These are phyloP conservation scores for Anthoptus insignis DNA, from an alignment of 2,888 invertebrate genomes.

Conservation along the genomic window DNA sequence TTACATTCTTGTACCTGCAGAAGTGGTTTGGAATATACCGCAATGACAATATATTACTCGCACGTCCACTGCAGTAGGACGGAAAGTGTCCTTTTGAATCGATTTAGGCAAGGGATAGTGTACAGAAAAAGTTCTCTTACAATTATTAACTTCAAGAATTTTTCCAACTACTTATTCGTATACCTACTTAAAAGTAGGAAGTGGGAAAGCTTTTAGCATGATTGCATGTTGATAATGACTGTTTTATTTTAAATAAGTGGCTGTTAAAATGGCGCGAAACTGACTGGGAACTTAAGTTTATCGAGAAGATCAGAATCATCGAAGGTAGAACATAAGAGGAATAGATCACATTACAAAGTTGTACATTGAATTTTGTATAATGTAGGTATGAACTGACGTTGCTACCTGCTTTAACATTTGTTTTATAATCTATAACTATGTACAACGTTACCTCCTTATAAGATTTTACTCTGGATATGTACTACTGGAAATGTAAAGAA, in stretches of 20 bases:
- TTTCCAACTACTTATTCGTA: conserved; percentile 76
- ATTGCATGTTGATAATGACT: conserved; percentile 64
- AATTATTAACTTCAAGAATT: conserved; percentile 79
- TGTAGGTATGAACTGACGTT: no score
- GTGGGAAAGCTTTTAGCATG: conserved; percentile 78
- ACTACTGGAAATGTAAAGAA: no score
- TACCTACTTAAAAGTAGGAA: conserved; percentile 74
- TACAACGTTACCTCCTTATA: no score
- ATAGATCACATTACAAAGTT: no score
- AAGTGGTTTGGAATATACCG: conserved; percentile 55
- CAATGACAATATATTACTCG: conserved; percentile 57
- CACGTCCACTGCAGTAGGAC: conserved; percentile 72
- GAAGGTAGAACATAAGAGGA: no score
- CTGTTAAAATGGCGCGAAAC: conserved; percentile 23
- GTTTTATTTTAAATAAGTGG: conserved; percentile 42
- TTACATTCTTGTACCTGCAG: conserved; percentile 66
- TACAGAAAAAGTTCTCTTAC: conserved; percentile 75
- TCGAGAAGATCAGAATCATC: no score
- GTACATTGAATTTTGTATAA: no score
- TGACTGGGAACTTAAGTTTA: no score
- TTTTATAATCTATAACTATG: no score
- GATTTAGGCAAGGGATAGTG: conserved; percentile 67
- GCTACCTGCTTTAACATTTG: no score
- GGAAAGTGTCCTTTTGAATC: conserved; percentile 73
- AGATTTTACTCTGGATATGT: no score